These are phyloP conservation scores for Megaceryle maxima DNA, from an alignment of 2,113 vertebrate species.

Conservation along the genomic window DNA sequence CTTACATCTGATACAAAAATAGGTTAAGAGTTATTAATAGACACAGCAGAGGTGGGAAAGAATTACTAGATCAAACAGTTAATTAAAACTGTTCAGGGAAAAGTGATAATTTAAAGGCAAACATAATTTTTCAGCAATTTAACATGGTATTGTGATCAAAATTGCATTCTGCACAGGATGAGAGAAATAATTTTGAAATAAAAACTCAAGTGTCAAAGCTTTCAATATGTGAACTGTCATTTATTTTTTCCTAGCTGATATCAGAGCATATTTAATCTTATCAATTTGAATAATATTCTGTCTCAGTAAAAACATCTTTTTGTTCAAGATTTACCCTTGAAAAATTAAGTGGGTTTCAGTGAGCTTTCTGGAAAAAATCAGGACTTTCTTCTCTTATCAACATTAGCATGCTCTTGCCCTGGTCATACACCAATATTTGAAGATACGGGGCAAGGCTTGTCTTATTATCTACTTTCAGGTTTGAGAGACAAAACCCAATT, in stretches of 20 bases:
- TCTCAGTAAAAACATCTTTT: not conserved
- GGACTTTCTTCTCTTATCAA: not conserved
- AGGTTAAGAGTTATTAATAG: not conserved
- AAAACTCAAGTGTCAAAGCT: slow-evolving; percentile 26
- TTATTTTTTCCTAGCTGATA: slow-evolving; percentile 15
- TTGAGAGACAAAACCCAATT: not conserved
- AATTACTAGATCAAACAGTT: slow-evolving; percentile 43
- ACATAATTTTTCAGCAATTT: slow-evolving; percentile 39
- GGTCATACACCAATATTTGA: not conserved
- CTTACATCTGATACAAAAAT: not conserved
- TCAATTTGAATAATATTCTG: slow-evolving; percentile 2
- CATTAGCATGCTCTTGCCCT: not conserved
- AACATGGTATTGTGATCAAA: slow-evolving; percentile 33
- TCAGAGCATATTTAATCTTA: slow-evolving; percentile 10
- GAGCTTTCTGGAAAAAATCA: not conserved
- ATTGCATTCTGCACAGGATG: not conserved
- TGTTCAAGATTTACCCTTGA: not conserved
- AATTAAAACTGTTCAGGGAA: slow-evolving; percentile 45
- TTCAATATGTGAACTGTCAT: slow-evolving; percentile 29
- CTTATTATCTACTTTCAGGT: not conserved
- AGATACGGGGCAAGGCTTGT: not conserved
- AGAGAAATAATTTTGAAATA: slow-evolving; percentile 37
- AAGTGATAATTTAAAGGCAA: slow-evolving; percentile 23
- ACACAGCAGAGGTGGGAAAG: not conserved
- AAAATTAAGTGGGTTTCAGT: not conserved